These are phyloP conservation scores for Alsophila aescularia DNA, from an alignment of 2,888 invertebrate genomes.

Conservation along the genomic window DNA sequence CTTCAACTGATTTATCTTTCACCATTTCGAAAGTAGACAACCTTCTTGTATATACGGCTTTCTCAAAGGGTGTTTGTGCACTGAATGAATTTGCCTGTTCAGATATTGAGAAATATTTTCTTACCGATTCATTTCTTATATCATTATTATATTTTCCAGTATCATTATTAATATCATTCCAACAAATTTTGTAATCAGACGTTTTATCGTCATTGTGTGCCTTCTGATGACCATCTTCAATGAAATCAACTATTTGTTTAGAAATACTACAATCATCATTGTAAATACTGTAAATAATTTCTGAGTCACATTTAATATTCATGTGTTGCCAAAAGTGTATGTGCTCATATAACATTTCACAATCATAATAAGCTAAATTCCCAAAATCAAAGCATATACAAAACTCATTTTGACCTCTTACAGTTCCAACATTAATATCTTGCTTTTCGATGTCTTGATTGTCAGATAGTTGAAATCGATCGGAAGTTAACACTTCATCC, in stretches of 20 bases:
- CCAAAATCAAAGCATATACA: slow-evolving; percentile 74
- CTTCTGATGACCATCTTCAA: slow-evolving; percentile 8
- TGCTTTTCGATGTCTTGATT: neutral
- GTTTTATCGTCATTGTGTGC: neutral
- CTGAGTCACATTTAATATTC: slow-evolving; percentile 42
- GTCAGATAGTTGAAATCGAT: slow-evolving; percentile 19
- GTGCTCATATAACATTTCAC: slow-evolving; percentile 57
- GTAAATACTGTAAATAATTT: slow-evolving; percentile 61
- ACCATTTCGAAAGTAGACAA: neutral
- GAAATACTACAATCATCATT: slow-evolving; percentile 39
- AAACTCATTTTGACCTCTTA: slow-evolving; percentile 35
- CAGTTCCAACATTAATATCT: slow-evolving; percentile 7
- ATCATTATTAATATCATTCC: slow-evolving; percentile 16
- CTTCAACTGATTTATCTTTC: neutral
- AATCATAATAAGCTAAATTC: slow-evolving; percentile 51
- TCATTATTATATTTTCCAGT: slow-evolving; percentile 16
- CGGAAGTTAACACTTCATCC: neutral
- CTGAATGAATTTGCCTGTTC: neutral
- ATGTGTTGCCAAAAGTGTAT: slow-evolving; percentile 63
- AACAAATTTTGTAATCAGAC: slow-evolving; percentile 8
- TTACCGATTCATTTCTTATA: neutral
- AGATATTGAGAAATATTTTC: neutral
- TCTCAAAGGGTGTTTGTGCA: neutral
- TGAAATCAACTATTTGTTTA: slow-evolving; percentile 11
- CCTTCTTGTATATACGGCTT: neutral